These are phyloP conservation scores for Cylas formicarius DNA, from an alignment of 1,140 invertebrate species.

Conservation along the genomic window DNA sequence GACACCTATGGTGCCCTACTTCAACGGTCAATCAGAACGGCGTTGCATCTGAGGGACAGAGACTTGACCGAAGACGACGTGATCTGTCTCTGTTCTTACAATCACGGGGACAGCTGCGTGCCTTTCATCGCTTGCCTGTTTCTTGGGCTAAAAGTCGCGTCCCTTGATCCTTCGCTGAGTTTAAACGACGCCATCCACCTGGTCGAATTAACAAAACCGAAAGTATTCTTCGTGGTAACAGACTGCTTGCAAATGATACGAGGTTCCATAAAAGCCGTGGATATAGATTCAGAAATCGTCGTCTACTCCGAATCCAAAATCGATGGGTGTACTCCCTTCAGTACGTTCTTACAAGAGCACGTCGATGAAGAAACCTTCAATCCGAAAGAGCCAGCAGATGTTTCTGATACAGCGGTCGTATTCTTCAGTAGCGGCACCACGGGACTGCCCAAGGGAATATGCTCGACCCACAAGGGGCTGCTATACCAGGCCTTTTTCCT, in stretches of 20 bases:
- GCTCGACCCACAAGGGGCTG: conserved; percentile 50
- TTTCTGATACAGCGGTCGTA: conserved; percentile 37
- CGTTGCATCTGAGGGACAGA: conserved; percentile 20
- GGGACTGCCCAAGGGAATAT: conserved; percentile 66
- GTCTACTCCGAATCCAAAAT: conserved; percentile 19
- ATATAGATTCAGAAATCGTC: conserved; percentile 23
- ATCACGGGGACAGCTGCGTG: conserved; percentile 21
- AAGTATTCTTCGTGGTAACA: conserved; percentile 29
- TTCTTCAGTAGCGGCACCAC: conserved; percentile 63
- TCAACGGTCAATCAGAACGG: conserved; percentile 20
- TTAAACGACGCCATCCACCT: conserved; percentile 20
- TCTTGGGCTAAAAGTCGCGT: conserved; percentile 18
- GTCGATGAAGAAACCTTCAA: conserved; percentile 27
- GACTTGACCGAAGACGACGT: conserved; percentile 23
- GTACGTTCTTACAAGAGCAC: conserved; percentile 18
- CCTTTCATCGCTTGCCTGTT: conserved; percentile 27
- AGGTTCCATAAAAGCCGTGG: conserved; percentile 9
- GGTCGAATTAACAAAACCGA: conserved; percentile 24
- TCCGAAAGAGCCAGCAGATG: conserved; percentile 22
- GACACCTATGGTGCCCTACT: conserved; percentile 23
- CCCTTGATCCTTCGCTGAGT: conserved; percentile 27
- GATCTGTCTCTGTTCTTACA: conserved; percentile 22
- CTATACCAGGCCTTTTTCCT: conserved; percentile 16
- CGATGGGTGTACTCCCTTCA: conserved; percentile 13
- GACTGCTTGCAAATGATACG: conserved; percentile 8